These are phyloP conservation scores for Aporrectodea caliginosa DNA, from an alignment of 1,140 invertebrate species.

Conservation along the genomic window DNA sequence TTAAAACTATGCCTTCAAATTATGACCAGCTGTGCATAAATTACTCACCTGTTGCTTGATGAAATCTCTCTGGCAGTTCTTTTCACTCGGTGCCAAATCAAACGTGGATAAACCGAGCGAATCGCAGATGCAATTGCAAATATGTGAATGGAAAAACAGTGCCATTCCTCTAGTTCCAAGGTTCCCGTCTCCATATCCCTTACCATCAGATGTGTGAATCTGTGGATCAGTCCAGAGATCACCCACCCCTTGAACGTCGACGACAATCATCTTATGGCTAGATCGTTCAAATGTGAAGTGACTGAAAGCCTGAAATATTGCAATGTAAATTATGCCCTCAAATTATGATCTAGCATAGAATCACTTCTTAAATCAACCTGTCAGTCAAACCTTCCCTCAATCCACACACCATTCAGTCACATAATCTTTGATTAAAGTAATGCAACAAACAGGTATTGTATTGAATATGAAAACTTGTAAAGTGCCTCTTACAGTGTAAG, in stretches of 20 bases:
- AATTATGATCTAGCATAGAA: too few relatives aligned
- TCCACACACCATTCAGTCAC: too few relatives aligned
- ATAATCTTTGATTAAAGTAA: too few relatives aligned
- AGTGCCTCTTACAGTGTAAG: too few relatives aligned
- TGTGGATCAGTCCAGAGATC: conserved; percentile 66
- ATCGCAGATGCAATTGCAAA: conserved; percentile 61
- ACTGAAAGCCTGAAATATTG: conserved; percentile 58
- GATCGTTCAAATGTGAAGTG: conserved; percentile 65
- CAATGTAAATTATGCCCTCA: too few relatives aligned
- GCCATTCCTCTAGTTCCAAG: conserved; percentile 63
- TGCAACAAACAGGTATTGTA: too few relatives aligned
- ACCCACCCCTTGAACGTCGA: conserved; percentile 65
- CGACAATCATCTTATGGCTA: conserved; percentile 62
- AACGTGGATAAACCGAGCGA: conserved; percentile 59
- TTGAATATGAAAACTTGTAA: too few relatives aligned
- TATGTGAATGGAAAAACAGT: conserved; percentile 62
- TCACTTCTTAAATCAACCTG: too few relatives aligned
- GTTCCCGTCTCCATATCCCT: conserved; percentile 61
- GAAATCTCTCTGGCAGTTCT: not conserved
- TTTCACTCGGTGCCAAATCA: conserved; percentile 51
- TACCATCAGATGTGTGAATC: conserved; percentile 60
- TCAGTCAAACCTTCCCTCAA: too few relatives aligned
- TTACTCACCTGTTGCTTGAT: not conserved
- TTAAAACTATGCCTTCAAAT: too few relatives aligned
- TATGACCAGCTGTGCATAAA: too few relatives aligned